Evolutionary conservation across 2,888 invertebrate genomes (phyloP), one percentile per base, ranked within the genome.

Genomic region (Archaeoteleia sp.): DNA sequence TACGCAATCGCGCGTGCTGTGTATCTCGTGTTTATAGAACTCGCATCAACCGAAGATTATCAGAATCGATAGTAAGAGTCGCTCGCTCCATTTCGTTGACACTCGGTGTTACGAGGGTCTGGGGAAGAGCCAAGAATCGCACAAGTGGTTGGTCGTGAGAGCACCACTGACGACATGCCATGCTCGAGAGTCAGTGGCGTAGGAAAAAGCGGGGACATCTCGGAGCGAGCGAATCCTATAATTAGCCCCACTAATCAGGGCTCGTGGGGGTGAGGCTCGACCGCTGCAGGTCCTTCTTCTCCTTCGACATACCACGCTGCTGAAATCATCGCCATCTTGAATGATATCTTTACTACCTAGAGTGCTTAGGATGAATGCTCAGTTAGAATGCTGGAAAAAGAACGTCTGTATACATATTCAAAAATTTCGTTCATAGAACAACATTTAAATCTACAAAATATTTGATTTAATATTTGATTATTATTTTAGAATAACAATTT

Each of bases 231-330:
- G 43, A 74, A 71, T 67, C 62, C 58, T 65, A 72, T 78, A 76
- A 81, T 81, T 79, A 80, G 77, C 77, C 75, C 60, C 73, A 73
- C 75, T 76, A 77, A 80, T 80, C 78, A 74, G 74, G 67, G 70
- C 71, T 66, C 61, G 25, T 27, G 53, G 67, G 42, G 60, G 66
- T 45, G 49, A 62, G 40, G 62, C 46, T 27, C 29, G 25, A 60
- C 45, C 58, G 66, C 67, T 62, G 61, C 39, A 46, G 66, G 60
- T 63, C 70, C 66, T 62, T 60, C 62, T 63, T 65, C 67, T 67
- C 55, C 53, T 45, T 65, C 57, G 67, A 72, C 58, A 46, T 57
- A 35, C 45, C 51, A 48, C 48, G 58, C 53, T 48, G 51, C 43
- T 65, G 29, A 30, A 42, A 51, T 66, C 61, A 46, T 60, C 61